Evolutionary conservation across 2,113 vertebrate species (phyloP).

Genomic region (Catharus bicknelli): DNA sequence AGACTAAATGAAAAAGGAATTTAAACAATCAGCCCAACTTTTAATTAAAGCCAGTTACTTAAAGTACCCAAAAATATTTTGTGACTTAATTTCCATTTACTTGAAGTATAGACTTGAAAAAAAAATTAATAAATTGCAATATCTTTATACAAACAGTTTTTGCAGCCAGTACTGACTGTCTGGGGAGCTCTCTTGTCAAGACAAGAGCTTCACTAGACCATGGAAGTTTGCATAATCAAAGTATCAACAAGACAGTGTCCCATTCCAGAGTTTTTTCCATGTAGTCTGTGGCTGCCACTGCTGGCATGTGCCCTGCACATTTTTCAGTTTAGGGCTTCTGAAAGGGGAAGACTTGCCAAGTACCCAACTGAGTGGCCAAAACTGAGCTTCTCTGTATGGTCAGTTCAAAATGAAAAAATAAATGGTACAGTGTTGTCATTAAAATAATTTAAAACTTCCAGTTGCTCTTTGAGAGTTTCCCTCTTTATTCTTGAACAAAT

Average conservation of each 20-base stretch:
- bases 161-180: slow-evolving; percentile 1
- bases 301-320: background rate
- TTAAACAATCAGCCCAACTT: background rate
- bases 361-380: background rate
- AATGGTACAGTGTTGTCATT: background rate
- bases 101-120: background rate
- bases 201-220: slow-evolving; percentile 13
- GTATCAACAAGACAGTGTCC: slow-evolving; percentile 8
- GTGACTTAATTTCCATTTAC: slow-evolving; percentile 15
- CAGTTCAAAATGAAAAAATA: background rate
- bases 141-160: background rate
- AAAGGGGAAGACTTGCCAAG: background rate
- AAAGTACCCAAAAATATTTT: background rate
- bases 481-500: background rate
- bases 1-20: background rate
- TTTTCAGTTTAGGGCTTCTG: background rate
- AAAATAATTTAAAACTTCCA: background rate
- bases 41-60: slow-evolving; percentile 26
- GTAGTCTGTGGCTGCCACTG: background rate
- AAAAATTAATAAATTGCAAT: background rate
- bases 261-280: slow-evolving; percentile 16
- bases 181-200: slow-evolving; percentile 21
- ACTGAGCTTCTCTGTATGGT: background rate
- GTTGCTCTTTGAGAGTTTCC: background rate
- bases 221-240: slow-evolving; percentile 46